phyloP scores from a whole-genome alignment of 1,140 invertebrate species.

The Halyomorpha halys region DNA sequence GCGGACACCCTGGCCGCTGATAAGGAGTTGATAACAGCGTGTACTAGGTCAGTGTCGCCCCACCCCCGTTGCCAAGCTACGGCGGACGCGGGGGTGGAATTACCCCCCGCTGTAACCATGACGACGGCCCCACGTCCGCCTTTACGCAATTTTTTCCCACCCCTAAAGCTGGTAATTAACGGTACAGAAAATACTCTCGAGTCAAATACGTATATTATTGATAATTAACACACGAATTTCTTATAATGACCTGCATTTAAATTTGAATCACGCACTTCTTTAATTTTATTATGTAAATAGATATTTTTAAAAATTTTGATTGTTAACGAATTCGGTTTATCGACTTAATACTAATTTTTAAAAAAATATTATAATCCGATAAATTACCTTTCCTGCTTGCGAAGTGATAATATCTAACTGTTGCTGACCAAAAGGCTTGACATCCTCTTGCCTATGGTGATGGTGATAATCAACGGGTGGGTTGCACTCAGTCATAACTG shows the following conservation, averaged over 20 bases:
- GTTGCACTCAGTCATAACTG: constrained; percentile 13
- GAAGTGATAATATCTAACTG: constrained; percentile 1
- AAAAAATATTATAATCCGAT: not conserved
- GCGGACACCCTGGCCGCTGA: not conserved
- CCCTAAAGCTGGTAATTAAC: not conserved
- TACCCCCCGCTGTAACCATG: not conserved
- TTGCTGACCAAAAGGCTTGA: constrained; percentile 8
- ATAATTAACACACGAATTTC: no score
- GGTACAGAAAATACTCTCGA: not conserved
- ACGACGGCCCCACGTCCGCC: not conserved
- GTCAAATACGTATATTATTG: no score
- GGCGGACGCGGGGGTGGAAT: not conserved
- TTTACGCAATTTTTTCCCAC: not conserved
- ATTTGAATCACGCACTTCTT: not conserved
- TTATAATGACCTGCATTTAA: no score
- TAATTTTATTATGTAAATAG: no score
- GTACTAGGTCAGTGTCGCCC: constrained; percentile 11
- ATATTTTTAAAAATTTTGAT: not conserved
- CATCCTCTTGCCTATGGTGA: constrained; percentile 14
- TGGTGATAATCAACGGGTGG: constrained; percentile 9
- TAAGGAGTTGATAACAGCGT: not conserved
- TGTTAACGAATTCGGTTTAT: not conserved
- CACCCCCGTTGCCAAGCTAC: not conserved
- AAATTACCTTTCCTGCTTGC: constrained; percentile 3
- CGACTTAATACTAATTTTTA: not conserved